Evolutionary conservation across 2,113 vertebrate genomes (phyloP).

Genomic region (Etia nguti): DNA sequence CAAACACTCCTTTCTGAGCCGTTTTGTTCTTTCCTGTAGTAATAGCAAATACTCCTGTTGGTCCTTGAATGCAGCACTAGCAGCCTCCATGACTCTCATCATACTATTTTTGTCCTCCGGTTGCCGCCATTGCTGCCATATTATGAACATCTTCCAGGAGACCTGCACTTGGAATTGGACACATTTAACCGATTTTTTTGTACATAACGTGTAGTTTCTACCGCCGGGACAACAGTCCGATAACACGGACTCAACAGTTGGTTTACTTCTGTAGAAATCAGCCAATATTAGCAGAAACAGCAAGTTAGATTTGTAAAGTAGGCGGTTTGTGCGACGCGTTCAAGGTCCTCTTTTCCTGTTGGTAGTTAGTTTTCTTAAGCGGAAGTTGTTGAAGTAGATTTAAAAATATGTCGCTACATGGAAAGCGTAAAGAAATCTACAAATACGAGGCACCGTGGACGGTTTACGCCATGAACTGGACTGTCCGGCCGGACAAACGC

Average conservation of each 20-base stretch:
- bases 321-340: not conserved
- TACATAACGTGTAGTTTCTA: not conserved
- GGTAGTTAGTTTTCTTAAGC: constrained; percentile 20
- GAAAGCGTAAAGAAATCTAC: constrained; percentile 98
- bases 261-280: not conserved
- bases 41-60: not conserved
- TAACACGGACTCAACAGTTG: not conserved
- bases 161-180: not conserved
- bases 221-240: not conserved
- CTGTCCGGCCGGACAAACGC: constrained; percentile 92
- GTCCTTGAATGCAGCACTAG: not conserved
- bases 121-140: not conserved
- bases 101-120: not conserved
- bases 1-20: not conserved
- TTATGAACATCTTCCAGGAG: not conserved
- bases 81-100: not conserved
- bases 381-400: constrained; percentile 75
- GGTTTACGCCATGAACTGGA: constrained; percentile 98
- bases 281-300: not conserved
- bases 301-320: not conserved
- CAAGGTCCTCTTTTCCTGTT: not conserved
- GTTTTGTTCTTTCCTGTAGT: not conserved
- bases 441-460: constrained; percentile 99
- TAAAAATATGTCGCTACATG: constrained; percentile 90
- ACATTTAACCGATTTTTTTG: not conserved